phyloP scores from a whole-genome alignment of 2,888 invertebrate species.

The Polydesmus complanatus region DNA sequence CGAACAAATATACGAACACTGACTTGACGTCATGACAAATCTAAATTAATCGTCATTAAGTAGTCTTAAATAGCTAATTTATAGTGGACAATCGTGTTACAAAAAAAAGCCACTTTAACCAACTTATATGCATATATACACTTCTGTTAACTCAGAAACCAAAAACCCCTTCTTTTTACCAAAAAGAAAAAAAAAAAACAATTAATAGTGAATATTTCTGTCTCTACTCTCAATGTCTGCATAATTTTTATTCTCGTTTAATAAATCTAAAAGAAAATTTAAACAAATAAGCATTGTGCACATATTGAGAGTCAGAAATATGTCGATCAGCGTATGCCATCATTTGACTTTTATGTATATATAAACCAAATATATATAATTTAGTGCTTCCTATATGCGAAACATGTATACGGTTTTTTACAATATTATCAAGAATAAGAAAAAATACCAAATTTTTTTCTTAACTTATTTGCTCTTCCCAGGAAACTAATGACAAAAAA shows the following conservation, averaged over 20 bases:
- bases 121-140: not conserved
- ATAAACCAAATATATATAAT: not conserved
- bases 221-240: not conserved
- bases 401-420: constrained; percentile 13
- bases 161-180: too few relatives aligned
- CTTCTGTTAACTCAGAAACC: not conserved
- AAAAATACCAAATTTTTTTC: not conserved
- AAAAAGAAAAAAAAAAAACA: not conserved
- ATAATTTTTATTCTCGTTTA: too few relatives aligned
- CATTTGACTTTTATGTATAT: not conserved
- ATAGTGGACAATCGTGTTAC: not conserved
- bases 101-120: not conserved
- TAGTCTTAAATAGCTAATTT: not conserved
- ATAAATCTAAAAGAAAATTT: too few relatives aligned
- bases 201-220: not conserved
- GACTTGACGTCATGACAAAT: not conserved
- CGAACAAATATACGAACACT: not conserved
- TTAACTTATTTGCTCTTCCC: not conserved
- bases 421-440: constrained; percentile 3
- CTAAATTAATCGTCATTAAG: not conserved
- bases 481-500: not conserved
- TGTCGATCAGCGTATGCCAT: not conserved
- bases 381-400: constrained; percentile 14
- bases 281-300: not conserved
- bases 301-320: not conserved